Percentiles rank a stretch among this genome's conserved stretches.
These are phyloP conservation scores for Cancer borealis DNA, from an alignment of 2,888 invertebrate species.

Conservation along the genomic window DNA sequence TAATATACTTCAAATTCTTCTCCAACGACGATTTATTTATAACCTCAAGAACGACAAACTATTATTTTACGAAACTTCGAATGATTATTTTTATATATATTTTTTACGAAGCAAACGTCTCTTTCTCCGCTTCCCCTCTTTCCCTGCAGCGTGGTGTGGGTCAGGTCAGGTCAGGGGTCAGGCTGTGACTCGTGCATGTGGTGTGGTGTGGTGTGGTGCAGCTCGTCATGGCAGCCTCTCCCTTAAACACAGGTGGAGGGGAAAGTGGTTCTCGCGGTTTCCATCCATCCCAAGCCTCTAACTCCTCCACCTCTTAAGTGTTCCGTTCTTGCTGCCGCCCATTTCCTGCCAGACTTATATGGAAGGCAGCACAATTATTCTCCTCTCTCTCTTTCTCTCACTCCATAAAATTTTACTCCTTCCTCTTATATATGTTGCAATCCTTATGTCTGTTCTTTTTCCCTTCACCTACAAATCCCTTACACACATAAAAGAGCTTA, in stretches of 20 bases:
- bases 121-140: not conserved
- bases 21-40: not conserved
- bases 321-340: not conserved
- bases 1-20: not conserved
- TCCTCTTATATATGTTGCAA: not conserved
- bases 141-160: no score
- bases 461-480: not conserved
- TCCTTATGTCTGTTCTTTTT: not conserved
- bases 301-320: not conserved
- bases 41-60: not conserved
- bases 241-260: slow-evolving; percentile 1
- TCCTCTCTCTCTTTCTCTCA: not conserved
- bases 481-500: not conserved
- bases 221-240: not conserved
- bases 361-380: not conserved
- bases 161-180: not conserved
- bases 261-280: slow-evolving; percentile 27
- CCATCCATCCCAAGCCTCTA: not conserved
- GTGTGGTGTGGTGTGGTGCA: not conserved
- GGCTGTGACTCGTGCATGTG: not conserved
- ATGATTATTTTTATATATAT: not conserved
- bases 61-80: not conserved
- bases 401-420: not conserved
- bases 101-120: not conserved
- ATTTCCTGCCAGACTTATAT: slow-evolving; percentile 22